These are phyloP conservation scores for Falco punctatus DNA, from an alignment of 2,113 vertebrate genomes.

Conservation along the genomic window DNA sequence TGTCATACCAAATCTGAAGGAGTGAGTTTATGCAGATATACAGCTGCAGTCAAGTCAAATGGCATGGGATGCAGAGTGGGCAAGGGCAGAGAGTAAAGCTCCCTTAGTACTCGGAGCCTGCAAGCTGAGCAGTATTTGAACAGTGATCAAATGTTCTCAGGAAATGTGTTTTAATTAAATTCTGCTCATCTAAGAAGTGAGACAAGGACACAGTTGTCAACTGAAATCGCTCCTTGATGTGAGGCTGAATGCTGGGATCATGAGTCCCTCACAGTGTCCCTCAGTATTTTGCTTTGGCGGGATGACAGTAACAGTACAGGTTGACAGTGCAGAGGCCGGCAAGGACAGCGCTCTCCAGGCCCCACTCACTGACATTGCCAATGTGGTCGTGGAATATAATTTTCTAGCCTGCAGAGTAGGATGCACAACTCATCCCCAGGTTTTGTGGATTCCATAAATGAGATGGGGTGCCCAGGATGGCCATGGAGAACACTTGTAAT, in stretches of 20 bases:
- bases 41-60: conserved; percentile 18
- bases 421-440: not conserved
- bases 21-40: not conserved
- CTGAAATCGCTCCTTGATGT: not conserved
- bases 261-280: not conserved
- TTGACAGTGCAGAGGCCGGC: not conserved
- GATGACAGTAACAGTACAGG: not conserved
- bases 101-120: not conserved
- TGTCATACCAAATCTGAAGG: not conserved
- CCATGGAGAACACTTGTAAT: not conserved
- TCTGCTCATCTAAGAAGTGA: conserved; percentile 28
- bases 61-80: not conserved
- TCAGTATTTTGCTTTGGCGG: not conserved
- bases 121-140: not conserved
- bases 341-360: not conserved
- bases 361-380: not conserved
- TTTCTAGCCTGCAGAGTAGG: not conserved
- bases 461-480: not conserved
- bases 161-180: conserved; percentile 52
- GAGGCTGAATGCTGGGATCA: not conserved
- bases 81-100: not conserved
- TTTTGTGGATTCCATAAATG: not conserved
- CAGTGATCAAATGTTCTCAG: conserved; percentile 35
- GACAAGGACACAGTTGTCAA: conserved; percentile 32
- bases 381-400: not conserved